phyloP scores from a whole-genome alignment of 2,113 vertebrate species.

The Peucedramus taeniatus region DNA sequence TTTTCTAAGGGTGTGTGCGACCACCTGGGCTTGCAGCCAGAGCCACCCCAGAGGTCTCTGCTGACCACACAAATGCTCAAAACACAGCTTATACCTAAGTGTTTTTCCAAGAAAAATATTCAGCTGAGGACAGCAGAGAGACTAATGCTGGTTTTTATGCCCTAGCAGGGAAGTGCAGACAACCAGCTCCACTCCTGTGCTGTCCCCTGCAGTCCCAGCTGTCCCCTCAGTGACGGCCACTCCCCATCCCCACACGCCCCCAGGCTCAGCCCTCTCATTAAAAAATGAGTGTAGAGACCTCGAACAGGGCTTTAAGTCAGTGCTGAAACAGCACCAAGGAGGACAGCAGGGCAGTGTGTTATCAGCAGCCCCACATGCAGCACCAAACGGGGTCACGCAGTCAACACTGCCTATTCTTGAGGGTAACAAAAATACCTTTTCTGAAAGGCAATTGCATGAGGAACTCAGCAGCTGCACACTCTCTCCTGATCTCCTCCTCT shows the following conservation, averaged over 20 bases:
- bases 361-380: neutral
- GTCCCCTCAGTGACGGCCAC: neutral
- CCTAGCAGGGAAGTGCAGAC: neutral
- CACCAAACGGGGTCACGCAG: neutral
- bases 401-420: neutral
- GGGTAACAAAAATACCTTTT: neutral
- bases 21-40: neutral
- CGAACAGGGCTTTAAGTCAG: neutral
- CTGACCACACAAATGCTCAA: neutral
- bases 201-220: neutral
- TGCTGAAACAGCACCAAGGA: neutral
- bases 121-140: neutral
- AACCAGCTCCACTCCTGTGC: neutral
- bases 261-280: neutral
- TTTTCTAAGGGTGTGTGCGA: neutral
- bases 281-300: neutral
- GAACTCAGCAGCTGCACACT: neutral
- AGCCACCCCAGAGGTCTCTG: neutral
- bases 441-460: rapidly evolving
- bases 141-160: rapidly evolving
- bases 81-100: neutral
- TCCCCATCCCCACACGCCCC: neutral
- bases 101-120: neutral
- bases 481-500: neutral
- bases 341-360: neutral